Evolutionary conservation across 2,113 vertebrate genomes (phyloP), one percentile per base, ranked within the genome.

Genomic region (Melospiza melodia): DNA sequence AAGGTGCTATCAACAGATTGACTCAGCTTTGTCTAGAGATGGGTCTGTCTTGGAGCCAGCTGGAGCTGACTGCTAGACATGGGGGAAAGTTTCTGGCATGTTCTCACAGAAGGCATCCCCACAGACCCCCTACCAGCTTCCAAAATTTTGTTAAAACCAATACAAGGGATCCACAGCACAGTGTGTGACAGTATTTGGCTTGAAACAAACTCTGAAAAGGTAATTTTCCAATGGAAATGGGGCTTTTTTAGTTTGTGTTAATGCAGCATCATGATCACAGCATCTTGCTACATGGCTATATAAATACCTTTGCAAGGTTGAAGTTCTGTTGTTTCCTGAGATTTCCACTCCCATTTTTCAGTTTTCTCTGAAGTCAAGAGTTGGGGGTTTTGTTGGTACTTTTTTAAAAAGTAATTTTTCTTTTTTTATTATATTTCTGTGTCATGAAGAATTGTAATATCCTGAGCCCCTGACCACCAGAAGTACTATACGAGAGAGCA

Each of bases 341-440:
- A 24, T 94, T 95, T 92, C 48, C 37, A 27, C 15, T 82, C 30
- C 2, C 78, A 37, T 62, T 91, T 69, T 74, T 69, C 22, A 31
- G 9, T 4, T 87, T 95, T 93, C 67, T 68, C 33, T n/a, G 57
- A 78, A 82, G 39, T 62, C 33, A 81, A 51, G 66, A 48, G 21
- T 15, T 65, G 23, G 1, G 12, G 8, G 3, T 23, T 69, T 68
- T 33, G 11, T 21, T 78, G 4, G 15, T 11, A 19, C 6, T 24
- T 57, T 41, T 54, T 6, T 35, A 14, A 2, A 25, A 85, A 55
- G 58, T 69, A 41, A 58, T 95, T 94, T 21, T 87, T 92, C 28
- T 30, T 88, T 88, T n/a, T 74, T 85, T 12, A 73, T 80, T 95
- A 39, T 41, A 35, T 69, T 91, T 82, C 48, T 65, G 6, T 52